phyloP scores from a whole-genome alignment of 2,797 vertebrate species.

The Takifugu ocellatus region DNA sequence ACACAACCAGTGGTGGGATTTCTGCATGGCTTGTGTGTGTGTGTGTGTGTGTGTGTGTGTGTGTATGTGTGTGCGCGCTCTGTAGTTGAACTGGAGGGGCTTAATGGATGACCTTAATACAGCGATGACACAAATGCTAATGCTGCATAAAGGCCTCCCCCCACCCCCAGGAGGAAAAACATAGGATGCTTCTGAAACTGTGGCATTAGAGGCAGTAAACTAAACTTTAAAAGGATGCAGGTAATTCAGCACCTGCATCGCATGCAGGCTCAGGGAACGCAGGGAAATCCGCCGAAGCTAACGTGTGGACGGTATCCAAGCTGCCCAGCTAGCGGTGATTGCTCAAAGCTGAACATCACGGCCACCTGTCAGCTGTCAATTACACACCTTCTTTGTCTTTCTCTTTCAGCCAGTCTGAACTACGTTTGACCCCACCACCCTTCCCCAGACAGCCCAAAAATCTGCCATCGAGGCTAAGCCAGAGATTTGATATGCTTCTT shows the following conservation, averaged over 20 bases:
- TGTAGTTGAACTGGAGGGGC: slow-evolving; percentile 7
- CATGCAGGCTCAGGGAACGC: no score
- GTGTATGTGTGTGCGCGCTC: slow-evolving; percentile 4
- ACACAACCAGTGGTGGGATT: slow-evolving; percentile 13
- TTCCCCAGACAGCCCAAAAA: not conserved
- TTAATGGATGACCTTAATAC: slow-evolving; percentile 74
- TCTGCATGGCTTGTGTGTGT: slow-evolving; percentile 7
- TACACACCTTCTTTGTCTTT: slow-evolving; percentile 8
- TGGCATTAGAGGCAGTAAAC: slow-evolving; percentile 17
- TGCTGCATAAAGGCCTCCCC: slow-evolving; percentile 29
- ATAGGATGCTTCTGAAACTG: not conserved
- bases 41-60: slow-evolving; percentile 17
- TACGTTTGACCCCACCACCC: not conserved
- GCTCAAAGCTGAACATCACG: not conserved
- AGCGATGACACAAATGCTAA: slow-evolving; percentile 51
- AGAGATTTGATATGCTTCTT: slow-evolving; percentile 27
- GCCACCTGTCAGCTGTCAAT: slow-evolving; percentile 18
- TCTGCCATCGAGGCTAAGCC: slow-evolving; percentile 10
- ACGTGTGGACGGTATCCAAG: slow-evolving; percentile 8
- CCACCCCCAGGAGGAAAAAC: not conserved
- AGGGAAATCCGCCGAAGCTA: no score
- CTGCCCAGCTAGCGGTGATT: slow-evolving; percentile 12
- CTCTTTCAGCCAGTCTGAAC: not conserved
- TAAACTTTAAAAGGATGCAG: slow-evolving; percentile 15
- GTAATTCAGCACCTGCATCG: no score